Base-by-base conservation (phyloP, 2,797 vertebrate genomes). In the Chloroceryle inda region DNA sequence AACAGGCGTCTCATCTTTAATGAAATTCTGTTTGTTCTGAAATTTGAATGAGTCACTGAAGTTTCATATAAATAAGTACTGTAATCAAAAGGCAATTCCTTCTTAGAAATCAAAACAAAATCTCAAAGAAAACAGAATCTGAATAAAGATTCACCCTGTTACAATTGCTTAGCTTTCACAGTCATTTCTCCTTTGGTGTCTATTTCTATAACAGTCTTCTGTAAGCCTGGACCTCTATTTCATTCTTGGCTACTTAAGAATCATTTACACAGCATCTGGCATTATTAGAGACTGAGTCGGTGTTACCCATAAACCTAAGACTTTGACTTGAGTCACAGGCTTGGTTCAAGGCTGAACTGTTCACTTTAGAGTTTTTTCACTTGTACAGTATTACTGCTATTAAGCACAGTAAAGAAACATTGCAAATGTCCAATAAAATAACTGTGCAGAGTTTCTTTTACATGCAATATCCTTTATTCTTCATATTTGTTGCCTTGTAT, bases 91-190 rank as follows among this genome's bases (percentile, higher is more conserved):
- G 53, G 22, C 37, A 92, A 83, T 55, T 78, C 19, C 33, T 85
- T 85, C 61, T 64, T 66, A 53, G 68, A 95, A 95, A 72, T 89
- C 49, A 71, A 89, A 75, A 56, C n/a, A 75, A 72, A 87, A 55
- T 63, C 15, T 82, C 17, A 67, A 42, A 88, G 44, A n/a, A 11
- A 44, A 9, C 15, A 78, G 45, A 81, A 73, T 59, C 7, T 78
- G 38, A 62, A 53, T 56, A 47, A 84, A 79, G 27, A 74, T 40
- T 78, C 17, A 19, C 40, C 14, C n/a, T 47, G 5, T 81, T 11
- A 10, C n/a, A 55, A 2, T 33, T 72, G 9, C 66, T 75, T 79
- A 64, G 4, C 26, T 89, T 85, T 77, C 47, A 37, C 19, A 37
- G 33, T 26, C 22, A 40, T 68, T 81, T 13, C 62, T 80, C 21